Evolutionary conservation across 1,140 invertebrate genomes (phyloP).

Genomic region (Bombus ignitus): DNA sequence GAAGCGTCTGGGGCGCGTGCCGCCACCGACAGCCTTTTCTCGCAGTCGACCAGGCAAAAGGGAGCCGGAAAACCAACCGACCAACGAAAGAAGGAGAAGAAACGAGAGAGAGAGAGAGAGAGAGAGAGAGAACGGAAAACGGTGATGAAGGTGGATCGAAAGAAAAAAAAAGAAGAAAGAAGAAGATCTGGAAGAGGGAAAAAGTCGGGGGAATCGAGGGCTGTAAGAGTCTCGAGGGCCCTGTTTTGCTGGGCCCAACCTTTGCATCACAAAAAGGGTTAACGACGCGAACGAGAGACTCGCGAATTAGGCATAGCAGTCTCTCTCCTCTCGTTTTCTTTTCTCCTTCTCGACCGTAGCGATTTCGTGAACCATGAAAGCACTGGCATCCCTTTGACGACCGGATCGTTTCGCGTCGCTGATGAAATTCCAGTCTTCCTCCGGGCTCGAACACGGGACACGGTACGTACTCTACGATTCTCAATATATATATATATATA

Average conservation of each 20-base stretch:
- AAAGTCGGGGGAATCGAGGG: conserved; percentile 19
- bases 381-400: conserved; percentile 26
- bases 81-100: conserved; percentile 1
- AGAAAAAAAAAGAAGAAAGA: background rate
- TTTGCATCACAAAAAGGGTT: conserved; percentile 72
- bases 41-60: conserved; percentile 36
- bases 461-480: background rate
- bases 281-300: conserved; percentile 51
- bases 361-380: conserved; percentile 27
- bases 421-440: conserved; percentile 17
- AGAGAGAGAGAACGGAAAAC: background rate
- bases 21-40: conserved; percentile 59
- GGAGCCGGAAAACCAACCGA: conserved; percentile 16
- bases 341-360: conserved; percentile 22
- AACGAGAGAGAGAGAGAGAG: too few relatives aligned
- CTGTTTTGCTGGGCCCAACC: conserved; percentile 59
- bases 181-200: background rate
- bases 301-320: conserved; percentile 45
- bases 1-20: conserved; percentile 72
- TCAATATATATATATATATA: background rate
- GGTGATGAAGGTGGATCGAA: background rate
- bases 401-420: background rate
- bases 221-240: conserved; percentile 61
- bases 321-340: conserved; percentile 5
- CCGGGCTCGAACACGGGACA: background rate